Conservation (phyloP, 2,888 invertebrate genomes). For the Pyrrhosoma nymphula region DNA sequence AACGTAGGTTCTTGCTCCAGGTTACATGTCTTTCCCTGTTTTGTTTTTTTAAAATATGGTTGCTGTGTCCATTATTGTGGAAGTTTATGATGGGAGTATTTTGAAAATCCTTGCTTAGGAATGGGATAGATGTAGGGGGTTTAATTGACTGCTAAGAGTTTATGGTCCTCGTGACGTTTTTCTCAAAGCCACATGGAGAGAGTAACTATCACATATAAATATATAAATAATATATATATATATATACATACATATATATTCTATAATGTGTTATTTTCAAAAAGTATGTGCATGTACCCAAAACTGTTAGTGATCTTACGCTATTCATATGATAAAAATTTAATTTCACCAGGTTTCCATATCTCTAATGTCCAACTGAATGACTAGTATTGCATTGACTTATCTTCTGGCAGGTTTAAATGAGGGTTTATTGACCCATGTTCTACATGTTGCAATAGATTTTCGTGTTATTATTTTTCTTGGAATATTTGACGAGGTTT, state of each 20-base stretch:
- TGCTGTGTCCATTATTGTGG: constrained; percentile 2
- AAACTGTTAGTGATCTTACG: constrained; percentile 47
- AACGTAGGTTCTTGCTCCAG: not conserved
- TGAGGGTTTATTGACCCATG: constrained; percentile 61
- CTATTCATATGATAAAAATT: constrained; percentile 46
- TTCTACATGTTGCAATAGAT: constrained; percentile 49
- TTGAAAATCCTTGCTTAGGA: constrained; percentile 25
- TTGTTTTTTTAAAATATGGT: not conserved
- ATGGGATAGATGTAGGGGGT: not conserved
- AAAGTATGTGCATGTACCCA: constrained; percentile 65
- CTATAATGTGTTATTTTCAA: constrained; percentile 60
- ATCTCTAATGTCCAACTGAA: constrained; percentile 53
- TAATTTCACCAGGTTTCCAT: constrained; percentile 53
- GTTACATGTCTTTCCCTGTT: not conserved
- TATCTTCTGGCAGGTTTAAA: constrained; percentile 26
- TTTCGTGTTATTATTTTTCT: constrained; percentile 42
- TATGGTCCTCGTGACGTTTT: constrained; percentile 57
- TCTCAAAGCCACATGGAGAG: constrained; percentile 29
- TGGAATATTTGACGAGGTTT: constrained; percentile 18
- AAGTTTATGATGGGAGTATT: constrained; percentile 29
- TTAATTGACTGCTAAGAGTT: constrained; percentile 44
- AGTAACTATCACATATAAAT: constrained; percentile 53
- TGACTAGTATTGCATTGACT: constrained; percentile 48
- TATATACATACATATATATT: constrained; percentile 47
- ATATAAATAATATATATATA: constrained; percentile 39